Evolutionary conservation across 2,888 invertebrate species (phyloP).

Genomic region (Pseudococcus viburni): DNA sequence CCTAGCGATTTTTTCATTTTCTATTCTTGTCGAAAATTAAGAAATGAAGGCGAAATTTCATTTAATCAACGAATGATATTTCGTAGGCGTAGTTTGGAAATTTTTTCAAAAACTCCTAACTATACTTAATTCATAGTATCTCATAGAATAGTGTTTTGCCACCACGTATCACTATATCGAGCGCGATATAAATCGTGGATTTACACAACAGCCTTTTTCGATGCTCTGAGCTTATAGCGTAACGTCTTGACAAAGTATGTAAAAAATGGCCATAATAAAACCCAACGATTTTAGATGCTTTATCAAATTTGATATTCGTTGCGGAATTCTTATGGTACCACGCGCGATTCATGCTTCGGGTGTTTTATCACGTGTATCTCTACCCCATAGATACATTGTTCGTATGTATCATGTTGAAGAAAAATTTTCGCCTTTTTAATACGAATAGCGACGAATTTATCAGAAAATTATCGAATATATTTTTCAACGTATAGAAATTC

Average conservation of each 20-base stretch:
- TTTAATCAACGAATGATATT: too few species aligned
- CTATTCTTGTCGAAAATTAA: too few species aligned
- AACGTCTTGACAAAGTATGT: slow-evolving; percentile 44
- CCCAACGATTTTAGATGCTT: slow-evolving; percentile 20
- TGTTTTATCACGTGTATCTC: slow-evolving; percentile 1
- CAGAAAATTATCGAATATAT: not conserved
- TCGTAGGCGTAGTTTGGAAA: too few species aligned
- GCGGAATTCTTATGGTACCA: slow-evolving; percentile 13
- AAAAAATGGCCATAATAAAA: slow-evolving; percentile 33
- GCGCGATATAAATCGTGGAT: slow-evolving; percentile 12
- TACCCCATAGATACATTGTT: not conserved
- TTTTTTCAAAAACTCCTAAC: too few species aligned
- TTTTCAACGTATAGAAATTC: not conserved
- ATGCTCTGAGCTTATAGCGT: not conserved
- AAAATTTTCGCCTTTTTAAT: slow-evolving; percentile 27
- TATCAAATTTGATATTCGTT: slow-evolving; percentile 36
- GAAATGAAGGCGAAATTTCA: too few species aligned
- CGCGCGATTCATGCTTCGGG: slow-evolving; percentile 18
- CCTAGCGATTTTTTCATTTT: too few species aligned
- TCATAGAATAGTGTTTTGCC: not conserved
- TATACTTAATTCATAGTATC: too few species aligned
- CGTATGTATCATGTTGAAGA: not conserved
- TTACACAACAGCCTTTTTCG: slow-evolving; percentile 41
- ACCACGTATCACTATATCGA: not conserved
- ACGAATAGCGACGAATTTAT: not conserved